phyloP scores from a whole-genome alignment of 2,113 vertebrate genomes.

The Delphinus delphis region DNA sequence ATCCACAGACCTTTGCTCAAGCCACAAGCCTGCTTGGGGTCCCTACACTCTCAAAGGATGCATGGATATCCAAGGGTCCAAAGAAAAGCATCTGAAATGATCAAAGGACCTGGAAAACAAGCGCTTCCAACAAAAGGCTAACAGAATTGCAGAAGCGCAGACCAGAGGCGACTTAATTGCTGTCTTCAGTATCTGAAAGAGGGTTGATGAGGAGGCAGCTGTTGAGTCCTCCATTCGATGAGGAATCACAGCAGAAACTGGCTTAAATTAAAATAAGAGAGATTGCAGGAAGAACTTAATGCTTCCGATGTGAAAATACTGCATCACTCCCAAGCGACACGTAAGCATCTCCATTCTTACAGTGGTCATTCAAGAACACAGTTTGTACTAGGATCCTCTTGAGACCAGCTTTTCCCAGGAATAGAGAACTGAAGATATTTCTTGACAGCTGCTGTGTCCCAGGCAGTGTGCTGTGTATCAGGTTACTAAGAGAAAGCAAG shows the following conservation, averaged over 20 bases:
- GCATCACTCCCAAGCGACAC: neutral
- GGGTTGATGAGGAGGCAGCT: neutral
- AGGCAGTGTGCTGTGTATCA: neutral
- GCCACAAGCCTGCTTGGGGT: neutral
- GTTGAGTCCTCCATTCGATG: neutral
- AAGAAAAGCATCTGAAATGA: neutral
- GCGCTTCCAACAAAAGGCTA: neutral
- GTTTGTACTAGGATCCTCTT: neutral
- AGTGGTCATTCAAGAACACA: neutral
- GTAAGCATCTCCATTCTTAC: neutral
- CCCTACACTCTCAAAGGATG: neutral
- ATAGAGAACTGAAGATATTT: neutral
- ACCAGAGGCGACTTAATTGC: neutral
- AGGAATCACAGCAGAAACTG: neutral
- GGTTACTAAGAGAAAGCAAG: neutral
- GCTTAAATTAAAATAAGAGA: neutral
- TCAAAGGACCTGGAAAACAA: constrained; percentile 29
- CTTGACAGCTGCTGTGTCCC: neutral
- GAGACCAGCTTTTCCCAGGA: neutral
- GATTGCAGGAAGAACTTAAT: neutral
- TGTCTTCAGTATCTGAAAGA: constrained; percentile 1
- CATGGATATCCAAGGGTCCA: neutral
- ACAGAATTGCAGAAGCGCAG: neutral
- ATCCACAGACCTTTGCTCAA: neutral
- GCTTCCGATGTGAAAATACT: neutral